These are phyloP conservation scores for Hypsopygia costalis DNA, from an alignment of 2,888 invertebrate genomes.

Conservation along the genomic window DNA sequence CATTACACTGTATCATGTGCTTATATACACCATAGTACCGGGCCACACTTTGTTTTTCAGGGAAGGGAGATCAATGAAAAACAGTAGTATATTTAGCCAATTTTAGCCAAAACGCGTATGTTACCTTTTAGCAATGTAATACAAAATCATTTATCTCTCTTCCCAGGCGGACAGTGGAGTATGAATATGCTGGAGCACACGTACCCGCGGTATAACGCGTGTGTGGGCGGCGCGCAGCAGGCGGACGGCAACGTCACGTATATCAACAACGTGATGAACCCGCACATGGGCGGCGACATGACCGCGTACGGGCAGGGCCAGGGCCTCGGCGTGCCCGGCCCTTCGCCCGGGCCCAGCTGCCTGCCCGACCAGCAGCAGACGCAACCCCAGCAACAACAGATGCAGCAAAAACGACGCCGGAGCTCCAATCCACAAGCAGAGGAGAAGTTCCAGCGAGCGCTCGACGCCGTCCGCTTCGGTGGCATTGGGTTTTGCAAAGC, in stretches of 20 bases:
- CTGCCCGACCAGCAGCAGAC: slow-evolving; percentile 41
- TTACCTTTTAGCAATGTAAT: slow-evolving; percentile 41
- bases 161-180: slow-evolving; percentile 92
- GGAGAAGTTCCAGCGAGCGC: slow-evolving; percentile 89
- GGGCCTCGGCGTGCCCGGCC: slow-evolving; percentile 51
- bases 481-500: slow-evolving; percentile 94
- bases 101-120: slow-evolving; percentile 26
- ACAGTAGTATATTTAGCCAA: slow-evolving; percentile 24
- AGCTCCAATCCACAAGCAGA: slow-evolving; percentile 90
- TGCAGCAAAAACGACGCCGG: slow-evolving; percentile 84
- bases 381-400: slow-evolving; percentile 43
- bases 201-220: slow-evolving; percentile 87
- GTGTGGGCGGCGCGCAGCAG: slow-evolving; percentile 80
- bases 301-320: slow-evolving; percentile 60
- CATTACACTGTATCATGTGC: too few species aligned
- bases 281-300: slow-evolving; percentile 51
- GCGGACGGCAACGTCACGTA: slow-evolving; percentile 80
- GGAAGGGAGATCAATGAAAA: slow-evolving; percentile 78
- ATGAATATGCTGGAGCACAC: slow-evolving; percentile 87
- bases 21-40: too few species aligned
- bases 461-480: slow-evolving; percentile 90
- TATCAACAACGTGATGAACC: slow-evolving; percentile 75
- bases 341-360: slow-evolving; percentile 60
- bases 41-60: slow-evolving; percentile 51
- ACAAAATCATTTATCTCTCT: slow-evolving; percentile 79